Evolutionary conservation across 2,888 invertebrate species (phyloP).

Genomic region (Eupithecia abbreviata): DNA sequence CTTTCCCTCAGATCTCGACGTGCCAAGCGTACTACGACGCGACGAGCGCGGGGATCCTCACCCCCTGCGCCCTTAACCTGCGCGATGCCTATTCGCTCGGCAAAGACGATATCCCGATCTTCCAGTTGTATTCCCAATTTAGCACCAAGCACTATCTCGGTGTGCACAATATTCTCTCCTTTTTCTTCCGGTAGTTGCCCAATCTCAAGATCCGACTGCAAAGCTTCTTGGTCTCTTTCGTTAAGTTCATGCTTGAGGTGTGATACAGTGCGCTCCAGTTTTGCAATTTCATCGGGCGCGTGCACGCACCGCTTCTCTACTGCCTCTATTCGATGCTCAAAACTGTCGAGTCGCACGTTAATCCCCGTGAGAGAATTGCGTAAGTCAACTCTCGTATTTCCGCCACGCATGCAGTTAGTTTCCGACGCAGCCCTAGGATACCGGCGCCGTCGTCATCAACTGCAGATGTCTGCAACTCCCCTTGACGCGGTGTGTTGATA

Average conservation of each 20-base stretch:
- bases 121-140: constrained; percentile 5
- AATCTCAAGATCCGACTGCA: constrained; percentile 15
- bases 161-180: constrained; percentile 17
- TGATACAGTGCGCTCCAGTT: constrained; percentile 9
- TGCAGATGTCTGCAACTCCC: not conserved
- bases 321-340: constrained; percentile 2
- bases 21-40: constrained; percentile 4
- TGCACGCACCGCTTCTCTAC: constrained; percentile 1
- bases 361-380: not conserved
- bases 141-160: constrained; percentile 7
- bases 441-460: not conserved
- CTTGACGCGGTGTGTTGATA: no score
- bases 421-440: not conserved
- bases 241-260: constrained; percentile 14
- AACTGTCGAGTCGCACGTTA: not conserved
- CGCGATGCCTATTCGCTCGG: not conserved
- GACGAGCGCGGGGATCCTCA: not conserved
- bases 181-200: constrained; percentile 17
- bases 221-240: constrained; percentile 19
- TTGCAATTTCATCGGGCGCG: not conserved
- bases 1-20: not conserved
- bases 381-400: constrained; percentile 8
- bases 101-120: not conserved
- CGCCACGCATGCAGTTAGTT: no score
- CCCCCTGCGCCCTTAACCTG: not conserved